Percentiles rank a stretch among this genome's conserved stretches.
These are phyloP conservation scores for Dryobota labecula DNA, from an alignment of 2,888 invertebrate species.

Conservation along the genomic window DNA sequence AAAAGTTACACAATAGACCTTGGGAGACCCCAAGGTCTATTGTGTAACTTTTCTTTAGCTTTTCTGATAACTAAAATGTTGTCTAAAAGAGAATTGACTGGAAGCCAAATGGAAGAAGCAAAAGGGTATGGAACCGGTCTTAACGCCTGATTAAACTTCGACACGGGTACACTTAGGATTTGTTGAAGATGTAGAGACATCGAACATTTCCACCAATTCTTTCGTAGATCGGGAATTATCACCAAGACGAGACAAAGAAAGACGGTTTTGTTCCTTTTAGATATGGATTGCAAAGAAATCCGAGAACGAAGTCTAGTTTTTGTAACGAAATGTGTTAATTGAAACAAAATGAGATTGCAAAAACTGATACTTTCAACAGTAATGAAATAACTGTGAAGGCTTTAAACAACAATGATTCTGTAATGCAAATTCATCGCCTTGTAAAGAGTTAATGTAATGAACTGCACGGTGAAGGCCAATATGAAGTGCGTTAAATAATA, in stretches of 20 bases:
- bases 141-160: slow-evolving; percentile 56
- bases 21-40: too few species aligned
- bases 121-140: slow-evolving; percentile 48
- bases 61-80: slow-evolving; percentile 15
- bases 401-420: slow-evolving; percentile 25
- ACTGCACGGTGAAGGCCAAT: slow-evolving; percentile 29
- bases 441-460: slow-evolving; percentile 25
- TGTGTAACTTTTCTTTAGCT: too few species aligned
- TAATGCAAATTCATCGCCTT: slow-evolving; percentile 31
- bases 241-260: slow-evolving; percentile 20
- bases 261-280: slow-evolving; percentile 12
- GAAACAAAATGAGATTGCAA: slow-evolving; percentile 35
- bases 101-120: slow-evolving; percentile 26
- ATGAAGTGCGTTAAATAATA: slow-evolving; percentile 44
- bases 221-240: slow-evolving; percentile 36
- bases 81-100: slow-evolving; percentile 41
- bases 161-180: slow-evolving; percentile 52
- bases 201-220: slow-evolving; percentile 32
- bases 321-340: slow-evolving; percentile 14
- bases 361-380: slow-evolving; percentile 14
- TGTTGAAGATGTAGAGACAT: slow-evolving; percentile 36
- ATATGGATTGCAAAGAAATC: slow-evolving; percentile 11
- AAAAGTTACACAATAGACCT: slow-evolving; percentile 9
- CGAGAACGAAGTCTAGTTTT: slow-evolving; percentile 1
- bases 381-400: not conserved